Evolutionary conservation across 2,888 invertebrate species (phyloP).

Genomic region (Sarcophaga subvicina): DNA sequence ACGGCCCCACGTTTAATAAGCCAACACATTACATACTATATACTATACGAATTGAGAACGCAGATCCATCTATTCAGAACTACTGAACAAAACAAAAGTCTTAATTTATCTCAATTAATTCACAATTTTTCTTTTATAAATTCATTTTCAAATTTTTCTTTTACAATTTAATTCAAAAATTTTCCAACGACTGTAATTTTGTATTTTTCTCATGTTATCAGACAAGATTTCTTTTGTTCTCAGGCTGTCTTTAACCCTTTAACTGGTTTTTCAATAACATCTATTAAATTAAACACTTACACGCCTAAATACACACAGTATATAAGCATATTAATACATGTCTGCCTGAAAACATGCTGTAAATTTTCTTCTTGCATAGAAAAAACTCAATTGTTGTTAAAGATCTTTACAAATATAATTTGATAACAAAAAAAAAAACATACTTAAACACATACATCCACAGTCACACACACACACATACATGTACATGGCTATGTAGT

Average conservation of each 20-base stretch:
- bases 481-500: background rate
- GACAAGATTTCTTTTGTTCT: background rate
- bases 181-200: background rate
- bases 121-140: too few relatives aligned
- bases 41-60: too few relatives aligned
- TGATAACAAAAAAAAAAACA: background rate
- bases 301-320: background rate
- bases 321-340: background rate
- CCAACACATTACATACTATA: too few relatives aligned
- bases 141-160: too few relatives aligned
- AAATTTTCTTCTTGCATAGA: background rate
- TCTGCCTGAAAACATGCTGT: background rate
- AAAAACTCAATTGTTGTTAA: slow-evolving; percentile 21
- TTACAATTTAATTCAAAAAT: background rate
- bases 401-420: slow-evolving; percentile 24
- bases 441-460: background rate
- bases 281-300: background rate
- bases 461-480: too few relatives aligned
- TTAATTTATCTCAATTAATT: too few relatives aligned
- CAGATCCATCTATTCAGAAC: too few relatives aligned
- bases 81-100: too few relatives aligned
- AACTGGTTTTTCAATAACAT: slow-evolving; percentile 40
- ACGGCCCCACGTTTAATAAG: too few relatives aligned
- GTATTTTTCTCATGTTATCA: background rate
- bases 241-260: slow-evolving; percentile 45